Evolutionary conservation across 2,113 vertebrate genomes (phyloP), one percentile per base, ranked within the genome.

Genomic region (Zootoca vivipara): DNA sequence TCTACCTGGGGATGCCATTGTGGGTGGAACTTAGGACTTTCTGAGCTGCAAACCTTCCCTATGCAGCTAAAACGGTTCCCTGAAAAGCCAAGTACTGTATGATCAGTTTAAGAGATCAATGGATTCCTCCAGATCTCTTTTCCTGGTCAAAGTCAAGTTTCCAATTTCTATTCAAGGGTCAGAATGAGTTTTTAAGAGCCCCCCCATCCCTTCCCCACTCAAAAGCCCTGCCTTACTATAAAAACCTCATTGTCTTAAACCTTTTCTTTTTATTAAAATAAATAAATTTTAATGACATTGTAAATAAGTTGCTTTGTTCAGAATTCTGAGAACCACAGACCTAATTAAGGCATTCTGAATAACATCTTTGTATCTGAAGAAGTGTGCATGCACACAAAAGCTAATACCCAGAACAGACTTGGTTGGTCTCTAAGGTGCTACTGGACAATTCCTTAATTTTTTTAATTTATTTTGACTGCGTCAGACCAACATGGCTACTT

Each of bases 181-280:
- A 26, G 35, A 30, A 75, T 64, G 24, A 30, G 58, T 2, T 85
- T 58, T 58, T 26, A 75, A 35, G 42, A 2, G 35, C 18, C 42
- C 0, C 0, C 0, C 3, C 2, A 52, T 70, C 1, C 26, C 2
- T 30, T 28, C 20, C 20, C 33, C 20, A 40, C 35, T 26, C 4
- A 38, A 62, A 74, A 74, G 18, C 40, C 5, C 20, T 52, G 26
- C 20, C 70, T 56, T 35, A 22, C 10, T 15, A 16, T 74, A 35
- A 73, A 85, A 35, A 52, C 33, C 65, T 22, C 7, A 9, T 28
- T 73, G 69, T 26, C 42, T n/a, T 35, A 35, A 24, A 6, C 15
- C 46, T n/a, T 16, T 26, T 13, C 5, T 16, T 33, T 18, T 24
- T 58, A 4, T 30, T 83, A 18, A 24, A 5, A 4, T n/a, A 26